Base-by-base conservation (phyloP, 2,888 invertebrate species). In the Ischnura elegans region DNA sequence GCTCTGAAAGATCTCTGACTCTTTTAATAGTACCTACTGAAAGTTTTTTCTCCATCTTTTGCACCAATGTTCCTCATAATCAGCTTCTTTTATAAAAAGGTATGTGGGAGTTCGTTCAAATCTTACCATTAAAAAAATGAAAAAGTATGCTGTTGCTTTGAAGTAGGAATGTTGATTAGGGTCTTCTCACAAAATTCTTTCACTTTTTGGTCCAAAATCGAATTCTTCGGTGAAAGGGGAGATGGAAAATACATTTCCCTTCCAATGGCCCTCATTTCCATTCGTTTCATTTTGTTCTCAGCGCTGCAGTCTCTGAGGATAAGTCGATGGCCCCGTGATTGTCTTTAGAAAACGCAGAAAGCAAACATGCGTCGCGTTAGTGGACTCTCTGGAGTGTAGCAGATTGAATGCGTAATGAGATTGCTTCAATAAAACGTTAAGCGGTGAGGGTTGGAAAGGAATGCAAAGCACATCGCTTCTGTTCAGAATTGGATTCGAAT, bases 341-440 rank as follows among this genome's bases (percentile, higher is more conserved):
- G 76, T 76, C 76, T 36, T 76, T 10, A 36, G 76, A 36, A 36
- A 76, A 36, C 36, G 76, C 76, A 36, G 76, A 76, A 36, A 36
- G 16, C 36, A 76, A 76, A 76, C 13, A 29, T 76, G 76, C 29
- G 29, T 36, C 5, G 10, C 36, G 36, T 10, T 25, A 36, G 16
- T 36, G 61, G 2, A 29, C 36, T 76, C 25, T 36, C 13, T 76
- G 76, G 10, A 4, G 51, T 19, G 51, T 19, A 51, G 0, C 36
- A 36, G 76, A 76, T 29, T 76, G 76, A 76, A 76, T 76, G 76
- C 76, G 36, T 76, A 76, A 76, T 76, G 76, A 36, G 36, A 36
- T 36, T 76, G 2, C 76, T 5, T 8, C 76, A 36, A 76, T 76
- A 5, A 76, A 76, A 29, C 76, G 29, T 10, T 36, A n/a, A 10